Percentiles rank a stretch among this genome's conserved stretches.
These are phyloP conservation scores for Cydia strobilella DNA, from an alignment of 1,140 invertebrate genomes.

Conservation along the genomic window DNA sequence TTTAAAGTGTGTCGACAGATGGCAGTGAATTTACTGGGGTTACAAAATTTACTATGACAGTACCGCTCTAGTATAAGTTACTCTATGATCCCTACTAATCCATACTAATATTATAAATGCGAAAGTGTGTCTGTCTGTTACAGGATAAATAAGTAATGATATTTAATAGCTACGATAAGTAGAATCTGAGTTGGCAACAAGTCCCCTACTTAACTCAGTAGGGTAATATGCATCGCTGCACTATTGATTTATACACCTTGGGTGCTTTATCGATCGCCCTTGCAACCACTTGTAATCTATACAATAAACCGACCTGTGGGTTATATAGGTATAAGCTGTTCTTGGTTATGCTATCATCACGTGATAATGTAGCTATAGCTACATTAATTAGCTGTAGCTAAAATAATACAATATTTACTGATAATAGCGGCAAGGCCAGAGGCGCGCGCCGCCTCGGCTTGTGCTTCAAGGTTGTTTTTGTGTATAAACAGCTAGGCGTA, in stretches of 20 bases:
- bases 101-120: no score
- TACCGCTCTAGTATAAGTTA: no score
- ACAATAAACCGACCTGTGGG: constrained; percentile 5
- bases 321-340: neutral
- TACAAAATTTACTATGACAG: no score
- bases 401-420: constrained; percentile 27
- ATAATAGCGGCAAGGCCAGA: constrained; percentile 51
- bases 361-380: constrained; percentile 8
- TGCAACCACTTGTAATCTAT: neutral
- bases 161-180: no score
- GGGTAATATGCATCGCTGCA: neutral
- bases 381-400: no score
- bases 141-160: no score
- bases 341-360: constrained; percentile 29
- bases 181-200: no score
- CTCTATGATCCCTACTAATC: no score
- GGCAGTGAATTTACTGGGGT: no score
- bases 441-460: constrained; percentile 43
- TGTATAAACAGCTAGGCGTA: constrained; percentile 69
- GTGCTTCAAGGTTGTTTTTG: constrained; percentile 72
- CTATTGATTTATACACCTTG: neutral
- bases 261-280: neutral
- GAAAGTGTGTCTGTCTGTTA: no score
- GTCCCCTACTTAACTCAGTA: neutral
- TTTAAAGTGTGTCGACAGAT: no score